Evolutionary conservation across 2,797 vertebrate species (phyloP), one percentile per base, ranked within the genome.

Genomic region (Natrix natrix): DNA sequence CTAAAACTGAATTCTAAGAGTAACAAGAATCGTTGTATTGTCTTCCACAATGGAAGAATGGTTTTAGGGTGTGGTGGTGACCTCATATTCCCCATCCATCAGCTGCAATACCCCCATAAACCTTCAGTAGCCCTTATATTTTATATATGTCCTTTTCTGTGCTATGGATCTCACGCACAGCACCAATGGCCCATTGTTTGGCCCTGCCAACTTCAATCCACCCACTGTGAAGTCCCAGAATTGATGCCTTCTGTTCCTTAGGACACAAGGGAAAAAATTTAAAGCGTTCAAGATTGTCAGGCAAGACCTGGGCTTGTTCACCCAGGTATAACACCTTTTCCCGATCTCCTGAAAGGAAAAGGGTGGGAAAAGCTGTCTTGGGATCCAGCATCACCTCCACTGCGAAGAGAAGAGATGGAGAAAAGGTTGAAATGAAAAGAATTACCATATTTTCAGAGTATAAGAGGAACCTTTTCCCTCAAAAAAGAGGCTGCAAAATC

Each of bases 121-220:
- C 93, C 93, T 26, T 91, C 4, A 20, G 17, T 83, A n/a, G 16
- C 90, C 3, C 16, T 89, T 17, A 93, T 56, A n/a, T 91, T 26
- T n/a, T n/a, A n/a, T 20, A 83, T 59, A 52, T 56, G 17, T 59
- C 87, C 54, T 63, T 93, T 91, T 89, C 90, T 91, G n/a, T 1
- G 86, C 32, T 55, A 89, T 22, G 43, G 93, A 93, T 89, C n/a
- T 91, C 90, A 52, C 16, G 90, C n/a, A 74, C 93, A 22, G 13
- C 87, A 16, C 93, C 93, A 22, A 91, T 66, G 87, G 90, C 59
- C 93, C 93, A 93, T 2, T 17, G 10, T 48, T 93, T 91, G 57
- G 90, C 93, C 32, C 56, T 89, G n/a, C 93, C 93, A 26, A 93
- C 93, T 5, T 93, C 90, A 32, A 93, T n/a, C 90, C 32, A 93